phyloP scores from a whole-genome alignment of 1,140 invertebrate genomes.

The Platyscapa corneri region DNA sequence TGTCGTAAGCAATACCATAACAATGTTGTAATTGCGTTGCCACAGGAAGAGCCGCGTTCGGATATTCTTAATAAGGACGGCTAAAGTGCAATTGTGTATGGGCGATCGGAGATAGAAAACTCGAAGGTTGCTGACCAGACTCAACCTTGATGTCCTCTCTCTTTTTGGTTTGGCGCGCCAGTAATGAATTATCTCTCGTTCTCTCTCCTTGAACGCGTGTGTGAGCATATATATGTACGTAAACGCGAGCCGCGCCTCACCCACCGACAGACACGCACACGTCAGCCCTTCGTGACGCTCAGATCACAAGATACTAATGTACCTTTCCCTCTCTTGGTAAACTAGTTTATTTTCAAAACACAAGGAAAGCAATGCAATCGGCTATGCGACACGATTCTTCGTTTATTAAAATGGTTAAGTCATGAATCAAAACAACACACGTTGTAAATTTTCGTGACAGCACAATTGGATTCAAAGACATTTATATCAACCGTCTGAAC shows the following conservation, averaged over 20 bases:
- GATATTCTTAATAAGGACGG: neutral
- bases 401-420: no score
- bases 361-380: neutral
- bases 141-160: slow-evolving; percentile 56
- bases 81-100: neutral
- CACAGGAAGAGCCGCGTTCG: neutral
- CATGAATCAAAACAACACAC: no score
- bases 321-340: neutral
- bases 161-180: slow-evolving; percentile 51
- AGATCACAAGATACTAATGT: neutral
- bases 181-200: neutral
- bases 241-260: slow-evolving; percentile 17
- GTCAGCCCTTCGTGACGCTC: neutral
- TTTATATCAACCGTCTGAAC: no score
- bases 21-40: neutral
- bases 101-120: neutral
- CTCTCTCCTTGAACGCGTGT: neutral
- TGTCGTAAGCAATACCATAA: neutral
- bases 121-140: slow-evolving; percentile 54
- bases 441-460: no score
- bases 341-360: neutral
- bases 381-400: no score
- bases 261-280: neutral
- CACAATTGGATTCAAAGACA: no score
- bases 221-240: slow-evolving; percentile 42